A percentile compares a stretch with the other conserved stretches of the same genome.
phyloP scores from a whole-genome alignment of 1,140 invertebrate species.

The Aradophagus sp. region DNA sequence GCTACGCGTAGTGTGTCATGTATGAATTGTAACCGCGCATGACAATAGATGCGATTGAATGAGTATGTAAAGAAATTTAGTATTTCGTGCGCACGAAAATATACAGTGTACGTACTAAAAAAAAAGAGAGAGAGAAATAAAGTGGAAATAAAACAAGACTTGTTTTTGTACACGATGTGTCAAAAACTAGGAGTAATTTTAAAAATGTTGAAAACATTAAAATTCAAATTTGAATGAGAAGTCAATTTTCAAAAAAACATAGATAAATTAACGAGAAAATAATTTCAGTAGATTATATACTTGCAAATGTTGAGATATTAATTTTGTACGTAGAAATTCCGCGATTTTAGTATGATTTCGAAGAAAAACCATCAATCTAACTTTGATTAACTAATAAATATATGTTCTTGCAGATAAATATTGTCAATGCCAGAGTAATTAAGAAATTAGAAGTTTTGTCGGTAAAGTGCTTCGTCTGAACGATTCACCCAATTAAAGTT shows the following conservation, averaged over 20 bases:
- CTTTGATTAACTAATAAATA: slow-evolving; percentile 16
- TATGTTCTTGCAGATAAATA: slow-evolving; percentile 21
- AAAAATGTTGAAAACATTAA: too few species aligned
- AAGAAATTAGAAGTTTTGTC: slow-evolving; percentile 42
- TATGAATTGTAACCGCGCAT: slow-evolving; percentile 42
- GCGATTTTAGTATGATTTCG: too few species aligned
- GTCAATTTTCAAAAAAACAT: too few species aligned
- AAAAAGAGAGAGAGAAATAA: too few species aligned
- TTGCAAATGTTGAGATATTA: too few species aligned
- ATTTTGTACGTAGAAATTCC: too few species aligned
- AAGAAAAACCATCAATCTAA: too few species aligned
- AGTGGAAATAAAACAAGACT: too few species aligned
- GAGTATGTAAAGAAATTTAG: slow-evolving; percentile 45
- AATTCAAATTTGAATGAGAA: too few species aligned
- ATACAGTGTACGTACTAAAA: slow-evolving; percentile 22
- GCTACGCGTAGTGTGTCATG: slow-evolving; percentile 33
- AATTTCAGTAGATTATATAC: too few species aligned
- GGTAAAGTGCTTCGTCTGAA: slow-evolving; percentile 5
- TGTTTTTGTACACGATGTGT: too few species aligned
- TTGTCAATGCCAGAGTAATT: slow-evolving; percentile 28
- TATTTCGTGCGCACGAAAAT: slow-evolving; percentile 12
- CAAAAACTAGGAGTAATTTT: too few species aligned
- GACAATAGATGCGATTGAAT: slow-evolving; percentile 49
- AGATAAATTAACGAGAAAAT: not conserved
- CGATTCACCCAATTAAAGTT: slow-evolving; percentile 23